These are phyloP conservation scores for Clitarchus hookeri DNA, from an alignment of 2,888 invertebrate species.

Conservation along the genomic window DNA sequence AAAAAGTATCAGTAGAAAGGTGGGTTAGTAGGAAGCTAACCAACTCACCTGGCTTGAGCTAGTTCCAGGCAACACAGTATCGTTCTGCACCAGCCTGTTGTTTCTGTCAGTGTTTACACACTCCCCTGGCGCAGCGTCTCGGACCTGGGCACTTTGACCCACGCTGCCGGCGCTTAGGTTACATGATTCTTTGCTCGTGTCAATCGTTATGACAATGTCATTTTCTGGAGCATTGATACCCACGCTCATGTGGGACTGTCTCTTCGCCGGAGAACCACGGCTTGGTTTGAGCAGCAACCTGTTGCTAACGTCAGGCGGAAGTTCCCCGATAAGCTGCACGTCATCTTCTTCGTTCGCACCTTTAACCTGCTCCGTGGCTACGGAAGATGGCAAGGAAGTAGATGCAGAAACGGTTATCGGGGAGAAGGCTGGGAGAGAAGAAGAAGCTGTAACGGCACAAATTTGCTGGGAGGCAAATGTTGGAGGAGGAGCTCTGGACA, in stretches of 20 bases:
- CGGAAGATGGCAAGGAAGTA: neutral
- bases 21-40: too few relatives aligned
- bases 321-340: neutral
- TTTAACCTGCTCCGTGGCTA: neutral
- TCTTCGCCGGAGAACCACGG: neutral
- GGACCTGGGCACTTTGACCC: neutral
- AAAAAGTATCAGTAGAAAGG: too few relatives aligned
- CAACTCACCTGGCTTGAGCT: neutral
- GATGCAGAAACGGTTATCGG: neutral
- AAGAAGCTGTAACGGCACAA: neutral
- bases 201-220: neutral
- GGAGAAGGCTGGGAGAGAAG: neutral
- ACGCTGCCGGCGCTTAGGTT: neutral
- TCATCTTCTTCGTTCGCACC: neutral
- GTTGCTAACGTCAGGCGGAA: neutral
- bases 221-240: neutral
- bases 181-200: neutral
- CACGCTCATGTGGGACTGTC: neutral
- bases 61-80: neutral
- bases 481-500: neutral
- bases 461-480: neutral
- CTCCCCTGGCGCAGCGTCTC: neutral
- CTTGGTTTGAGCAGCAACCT: neutral
- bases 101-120: neutral
- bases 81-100: neutral